Percentiles rank a stretch among this genome's conserved stretches.
These are phyloP conservation scores for Limnodromus scolopaceus DNA, from an alignment of 2,797 vertebrate species.

Conservation along the genomic window DNA sequence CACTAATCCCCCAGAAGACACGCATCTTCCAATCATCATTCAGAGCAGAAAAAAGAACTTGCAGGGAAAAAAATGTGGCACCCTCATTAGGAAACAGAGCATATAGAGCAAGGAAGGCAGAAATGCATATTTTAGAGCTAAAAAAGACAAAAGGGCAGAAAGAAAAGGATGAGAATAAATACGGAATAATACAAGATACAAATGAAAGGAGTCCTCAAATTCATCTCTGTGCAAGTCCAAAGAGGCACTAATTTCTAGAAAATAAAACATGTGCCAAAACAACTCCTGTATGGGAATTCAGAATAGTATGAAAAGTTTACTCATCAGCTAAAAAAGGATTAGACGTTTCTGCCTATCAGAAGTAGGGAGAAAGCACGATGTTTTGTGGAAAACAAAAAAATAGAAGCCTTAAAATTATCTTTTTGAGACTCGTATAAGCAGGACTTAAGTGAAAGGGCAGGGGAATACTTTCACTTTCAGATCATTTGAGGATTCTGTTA, in stretches of 20 bases:
- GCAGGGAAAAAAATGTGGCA: not conserved
- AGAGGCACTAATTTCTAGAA: not conserved
- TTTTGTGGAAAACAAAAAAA: not conserved
- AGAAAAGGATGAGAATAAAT: not conserved
- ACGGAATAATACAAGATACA: not conserved
- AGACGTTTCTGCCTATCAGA: not conserved
- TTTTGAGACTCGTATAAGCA: not conserved
- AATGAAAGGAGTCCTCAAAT: not conserved
- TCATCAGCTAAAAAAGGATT: not conserved
- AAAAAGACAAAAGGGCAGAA: not conserved
- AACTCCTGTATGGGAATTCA: not conserved
- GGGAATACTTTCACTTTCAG: not conserved
- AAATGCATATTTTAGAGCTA: not conserved
- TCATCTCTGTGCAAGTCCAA: not conserved
- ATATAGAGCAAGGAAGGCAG: not conserved
- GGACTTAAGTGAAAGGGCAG: not conserved
- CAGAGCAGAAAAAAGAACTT: constrained; percentile 27
- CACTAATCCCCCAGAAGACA: constrained; percentile 5
- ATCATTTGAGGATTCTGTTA: not conserved
- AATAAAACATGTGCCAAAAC: not conserved
- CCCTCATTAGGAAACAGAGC: not conserved
- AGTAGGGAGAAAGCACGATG: not conserved
- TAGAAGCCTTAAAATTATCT: not conserved
- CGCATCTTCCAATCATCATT: not conserved
- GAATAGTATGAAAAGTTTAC: not conserved